Evolutionary conservation across 2,888 invertebrate genomes (phyloP).

Genomic region (Drosophila robusta): DNA sequence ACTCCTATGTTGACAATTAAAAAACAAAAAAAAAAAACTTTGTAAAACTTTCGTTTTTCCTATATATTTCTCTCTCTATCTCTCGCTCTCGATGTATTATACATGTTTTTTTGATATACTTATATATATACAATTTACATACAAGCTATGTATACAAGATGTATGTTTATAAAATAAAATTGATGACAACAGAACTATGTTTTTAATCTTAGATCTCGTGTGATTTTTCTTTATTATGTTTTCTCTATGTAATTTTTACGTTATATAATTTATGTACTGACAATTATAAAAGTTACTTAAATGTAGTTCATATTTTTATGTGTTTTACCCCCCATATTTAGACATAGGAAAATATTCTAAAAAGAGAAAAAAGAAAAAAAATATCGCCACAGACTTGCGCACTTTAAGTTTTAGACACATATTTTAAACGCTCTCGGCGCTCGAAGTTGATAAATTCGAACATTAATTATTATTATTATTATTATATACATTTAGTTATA

Average conservation of each 20-base stretch:
- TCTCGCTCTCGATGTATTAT: slow-evolving; percentile 63
- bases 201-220: slow-evolving; percentile 75
- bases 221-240: slow-evolving; percentile 61
- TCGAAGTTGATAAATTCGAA: slow-evolving; percentile 42
- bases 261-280: slow-evolving; percentile 58
- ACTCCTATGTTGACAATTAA: slow-evolving; percentile 56
- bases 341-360: slow-evolving; percentile 24
- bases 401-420: slow-evolving; percentile 55
- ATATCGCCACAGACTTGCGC: slow-evolving; percentile 71
- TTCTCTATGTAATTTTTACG: slow-evolving; percentile 51
- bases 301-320: slow-evolving; percentile 43
- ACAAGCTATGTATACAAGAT: slow-evolving; percentile 38
- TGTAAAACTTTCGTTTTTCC: slow-evolving; percentile 63
- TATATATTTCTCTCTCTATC: slow-evolving; percentile 29
- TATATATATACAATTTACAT: slow-evolving; percentile 27
- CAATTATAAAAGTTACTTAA: slow-evolving; percentile 33
- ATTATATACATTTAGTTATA: slow-evolving; percentile 27
- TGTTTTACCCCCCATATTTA: slow-evolving; percentile 32
- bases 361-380: slow-evolving; percentile 5
- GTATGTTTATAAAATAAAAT: slow-evolving; percentile 62
- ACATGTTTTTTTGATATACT: slow-evolving; percentile 53
- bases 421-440: slow-evolving; percentile 27
- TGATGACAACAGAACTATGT: slow-evolving; percentile 65
- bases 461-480: slow-evolving; percentile 38
- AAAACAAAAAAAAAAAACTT: slow-evolving; percentile 41